These are phyloP conservation scores for Dryocosmus kuriphilus DNA, from an alignment of 2,888 invertebrate genomes.

Conservation along the genomic window DNA sequence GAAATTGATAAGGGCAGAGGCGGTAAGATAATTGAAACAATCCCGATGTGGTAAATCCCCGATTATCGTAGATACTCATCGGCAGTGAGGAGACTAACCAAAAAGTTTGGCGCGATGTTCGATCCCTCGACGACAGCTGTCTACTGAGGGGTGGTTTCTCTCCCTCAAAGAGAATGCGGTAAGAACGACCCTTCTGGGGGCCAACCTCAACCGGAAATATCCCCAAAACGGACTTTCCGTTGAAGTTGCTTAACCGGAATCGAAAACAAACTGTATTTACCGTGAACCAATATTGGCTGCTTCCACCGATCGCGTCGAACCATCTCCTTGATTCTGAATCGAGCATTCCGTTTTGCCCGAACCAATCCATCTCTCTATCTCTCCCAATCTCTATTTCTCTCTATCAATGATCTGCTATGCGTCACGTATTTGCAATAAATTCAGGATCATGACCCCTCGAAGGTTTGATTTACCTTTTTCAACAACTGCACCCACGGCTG, in stretches of 20 bases:
- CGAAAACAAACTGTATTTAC: slow-evolving; percentile 40
- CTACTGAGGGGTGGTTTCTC: not conserved
- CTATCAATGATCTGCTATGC: slow-evolving; percentile 5
- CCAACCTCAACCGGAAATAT: slow-evolving; percentile 2
- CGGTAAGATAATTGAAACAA: not conserved
- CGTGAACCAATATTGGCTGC: slow-evolving; percentile 35
- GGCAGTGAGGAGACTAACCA: not conserved
- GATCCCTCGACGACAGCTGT: slow-evolving; percentile 16
- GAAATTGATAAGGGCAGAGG: not conserved
- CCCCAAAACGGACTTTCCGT: slow-evolving; percentile 28
- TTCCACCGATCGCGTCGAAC: slow-evolving; percentile 30
- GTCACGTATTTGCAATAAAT: not conserved
- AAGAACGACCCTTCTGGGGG: slow-evolving; percentile 14
- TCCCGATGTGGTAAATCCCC: not conserved
- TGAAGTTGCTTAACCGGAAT: slow-evolving; percentile 14
- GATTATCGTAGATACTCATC: not conserved
- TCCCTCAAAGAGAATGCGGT: slow-evolving; percentile 1
- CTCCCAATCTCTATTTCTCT: not conserved
- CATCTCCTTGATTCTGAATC: slow-evolving; percentile 21
- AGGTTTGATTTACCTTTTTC: not conserved
- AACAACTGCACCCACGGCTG: not conserved
- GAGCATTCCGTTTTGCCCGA: slow-evolving; percentile 28
- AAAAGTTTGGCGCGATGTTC: not conserved
- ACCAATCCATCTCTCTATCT: not conserved
- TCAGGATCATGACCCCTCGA: not conserved